phyloP scores from a whole-genome alignment of 2,113 vertebrate genomes.

The Antechinus flavipes region DNA sequence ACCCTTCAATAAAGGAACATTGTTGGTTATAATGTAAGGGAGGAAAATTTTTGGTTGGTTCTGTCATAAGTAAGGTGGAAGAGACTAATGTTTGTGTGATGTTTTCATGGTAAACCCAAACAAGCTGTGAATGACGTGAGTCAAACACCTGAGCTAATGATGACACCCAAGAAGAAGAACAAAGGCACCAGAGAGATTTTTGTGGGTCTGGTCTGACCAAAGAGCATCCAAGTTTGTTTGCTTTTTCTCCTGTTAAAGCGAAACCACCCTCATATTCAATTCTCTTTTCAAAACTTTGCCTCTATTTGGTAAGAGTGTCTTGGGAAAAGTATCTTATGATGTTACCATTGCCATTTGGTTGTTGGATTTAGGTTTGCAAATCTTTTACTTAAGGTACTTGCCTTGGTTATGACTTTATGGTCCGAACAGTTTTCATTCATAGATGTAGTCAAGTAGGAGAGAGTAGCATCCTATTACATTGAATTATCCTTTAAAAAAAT shows the following conservation, averaged over 20 bases:
- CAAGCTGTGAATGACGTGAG: conserved; percentile 41
- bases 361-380: neutral
- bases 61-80: conserved; percentile 47
- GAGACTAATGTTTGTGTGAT: neutral
- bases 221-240: neutral
- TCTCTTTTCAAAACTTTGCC: neutral
- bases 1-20: conserved; percentile 34
- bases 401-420: neutral
- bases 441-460: neutral
- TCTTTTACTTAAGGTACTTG: neutral
- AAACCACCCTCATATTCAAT: neutral
- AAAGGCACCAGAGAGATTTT: conserved; percentile 35
- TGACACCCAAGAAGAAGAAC: conserved; percentile 21
- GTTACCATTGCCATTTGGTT: neutral
- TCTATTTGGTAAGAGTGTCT: conserved; percentile 3
- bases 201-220: neutral
- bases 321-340: neutral
- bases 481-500: neutral
- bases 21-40: conserved; percentile 45
- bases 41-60: conserved; percentile 57
- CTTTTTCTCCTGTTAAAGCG: neutral
- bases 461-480: neutral
- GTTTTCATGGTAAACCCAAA: conserved; percentile 1
- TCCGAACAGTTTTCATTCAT: neutral
- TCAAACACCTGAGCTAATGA: conserved; percentile 38